phyloP scores from a whole-genome alignment of 1,140 invertebrate species.

The Pogonus chalceus region DNA sequence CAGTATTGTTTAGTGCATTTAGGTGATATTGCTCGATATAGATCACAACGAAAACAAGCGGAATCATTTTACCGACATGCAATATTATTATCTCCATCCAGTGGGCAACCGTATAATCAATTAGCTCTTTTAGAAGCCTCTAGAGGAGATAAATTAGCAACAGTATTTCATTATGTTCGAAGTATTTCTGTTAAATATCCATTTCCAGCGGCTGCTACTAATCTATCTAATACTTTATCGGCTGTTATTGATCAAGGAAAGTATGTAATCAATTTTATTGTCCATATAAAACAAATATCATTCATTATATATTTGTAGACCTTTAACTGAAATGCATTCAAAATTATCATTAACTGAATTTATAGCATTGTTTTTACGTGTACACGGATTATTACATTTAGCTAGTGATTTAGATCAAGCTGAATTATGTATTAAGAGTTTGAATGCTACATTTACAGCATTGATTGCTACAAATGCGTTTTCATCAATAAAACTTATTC shows the following conservation, averaged over 20 bases:
- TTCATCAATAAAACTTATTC: slow-evolving; percentile 57
- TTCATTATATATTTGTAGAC: slow-evolving; percentile 32
- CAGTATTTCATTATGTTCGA: slow-evolving; percentile 75
- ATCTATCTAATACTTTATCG: slow-evolving; percentile 56
- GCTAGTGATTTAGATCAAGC: slow-evolving; percentile 48
- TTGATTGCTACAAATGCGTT: slow-evolving; percentile 70
- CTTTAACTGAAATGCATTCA: slow-evolving; percentile 41
- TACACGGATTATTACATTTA: slow-evolving; percentile 52
- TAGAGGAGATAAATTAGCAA: slow-evolving; percentile 67
- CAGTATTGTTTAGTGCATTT: slow-evolving; percentile 81
- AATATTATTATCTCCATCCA: slow-evolving; percentile 64
- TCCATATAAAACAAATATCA: too few species aligned
- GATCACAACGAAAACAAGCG: slow-evolving; percentile 67
- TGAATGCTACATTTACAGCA: slow-evolving; percentile 59
- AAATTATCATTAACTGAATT: slow-evolving; percentile 58
- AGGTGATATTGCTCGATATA: slow-evolving; percentile 75
- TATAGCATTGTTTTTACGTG: slow-evolving; percentile 55
- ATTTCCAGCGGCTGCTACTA: slow-evolving; percentile 72
- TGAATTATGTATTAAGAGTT: slow-evolving; percentile 44
- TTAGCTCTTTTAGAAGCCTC: slow-evolving; percentile 70
- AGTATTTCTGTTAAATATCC: slow-evolving; percentile 71
- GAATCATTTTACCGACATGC: slow-evolving; percentile 76
- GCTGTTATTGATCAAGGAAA: slow-evolving; percentile 40
- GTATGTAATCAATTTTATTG: slow-evolving; percentile 20
- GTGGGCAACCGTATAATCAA: slow-evolving; percentile 84